Evolutionary conservation across 2,888 invertebrate genomes (phyloP).

Genomic region (Coremacera marginata): DNA sequence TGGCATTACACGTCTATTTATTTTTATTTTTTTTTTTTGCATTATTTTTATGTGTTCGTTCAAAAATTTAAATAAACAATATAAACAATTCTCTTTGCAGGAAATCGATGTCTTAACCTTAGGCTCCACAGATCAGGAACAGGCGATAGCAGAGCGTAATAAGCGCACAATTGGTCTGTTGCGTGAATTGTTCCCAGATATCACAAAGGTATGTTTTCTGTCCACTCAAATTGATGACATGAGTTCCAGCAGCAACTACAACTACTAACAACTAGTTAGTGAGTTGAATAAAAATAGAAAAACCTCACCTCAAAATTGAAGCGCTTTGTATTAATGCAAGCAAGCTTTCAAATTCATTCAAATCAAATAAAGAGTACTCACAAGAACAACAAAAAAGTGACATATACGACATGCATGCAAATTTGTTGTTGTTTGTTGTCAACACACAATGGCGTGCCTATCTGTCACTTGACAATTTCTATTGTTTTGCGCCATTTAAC

Average conservation of each 20-base stretch:
- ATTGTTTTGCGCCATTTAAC: neutral
- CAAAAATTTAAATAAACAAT: neutral
- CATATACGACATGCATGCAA: neutral
- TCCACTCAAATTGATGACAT: too few relatives aligned
- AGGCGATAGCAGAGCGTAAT: slow-evolving; percentile 76
- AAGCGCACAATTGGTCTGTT: slow-evolving; percentile 84
- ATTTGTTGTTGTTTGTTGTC: too few relatives aligned
- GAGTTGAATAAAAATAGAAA: neutral
- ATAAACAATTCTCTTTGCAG: slow-evolving; percentile 67
- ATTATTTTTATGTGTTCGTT: neutral
- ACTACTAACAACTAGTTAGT: neutral
- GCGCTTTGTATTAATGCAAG: neutral
- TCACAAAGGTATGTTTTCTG: slow-evolving; percentile 76
- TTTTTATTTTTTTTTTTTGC: neutral
- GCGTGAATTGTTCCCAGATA: slow-evolving; percentile 79
- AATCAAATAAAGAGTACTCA: neutral
- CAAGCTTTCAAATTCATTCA: neutral
- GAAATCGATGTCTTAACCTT: slow-evolving; percentile 78
- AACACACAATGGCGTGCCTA: too few relatives aligned
- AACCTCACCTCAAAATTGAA: neutral
- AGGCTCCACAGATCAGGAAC: slow-evolving; percentile 73
- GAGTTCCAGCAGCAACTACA: neutral
- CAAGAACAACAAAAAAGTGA: neutral
- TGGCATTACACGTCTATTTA: neutral
- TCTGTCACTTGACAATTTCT: neutral